Base-by-base conservation (phyloP, 2,797 vertebrate genomes). In the Tragopan temminckii region DNA sequence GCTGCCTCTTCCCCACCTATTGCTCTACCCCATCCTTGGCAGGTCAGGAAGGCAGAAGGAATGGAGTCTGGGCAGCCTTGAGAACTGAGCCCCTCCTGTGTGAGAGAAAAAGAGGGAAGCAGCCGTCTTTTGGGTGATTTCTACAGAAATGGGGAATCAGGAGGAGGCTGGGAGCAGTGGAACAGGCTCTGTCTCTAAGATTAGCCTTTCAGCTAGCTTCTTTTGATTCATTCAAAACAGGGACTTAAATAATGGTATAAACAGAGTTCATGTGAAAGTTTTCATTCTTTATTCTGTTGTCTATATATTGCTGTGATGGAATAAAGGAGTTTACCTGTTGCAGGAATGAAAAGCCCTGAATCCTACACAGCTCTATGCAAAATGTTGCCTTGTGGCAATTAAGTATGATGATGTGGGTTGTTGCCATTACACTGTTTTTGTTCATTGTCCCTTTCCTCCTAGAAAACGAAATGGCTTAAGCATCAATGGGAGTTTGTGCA, bases 401-500 rank as follows among this genome's bases (percentile, higher is more conserved):
- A 72, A 93, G 55, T 69, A 58, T 42, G 59, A 61, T 15, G 62
- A 38, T 21, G 38, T 70, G 86, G 58, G 17, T 71, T 92, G 57
- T 50, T 68, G 55, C 55, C 74, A 38, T 82, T 78, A 61, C 64
- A 20, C 58, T 43, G 3, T 27, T 43, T 1, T 66, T 61, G 36
- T 69, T 87, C 42, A 25, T 3, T 79, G 63, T 13, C 81, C 33
- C 52, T 48, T 4, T 90, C 35, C 69, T 70, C 52, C 79, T 92
- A 74, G 71, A 89, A 96, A 94, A 43, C 43, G 6, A 53, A 80
- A 36, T 90, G 29, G 13, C 80, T 95, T 66, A 70, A 40, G 31
- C 46, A 16, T 53, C 67, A 77, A 62, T 13, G 36, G 43, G 42
- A 78, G 33, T 71, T 86, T 40, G n/a, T 25, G 20, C 68, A 88